These are phyloP conservation scores for Neodontobutis hainanensis DNA, from an alignment of 2,113 vertebrate species.

Conservation along the genomic window DNA sequence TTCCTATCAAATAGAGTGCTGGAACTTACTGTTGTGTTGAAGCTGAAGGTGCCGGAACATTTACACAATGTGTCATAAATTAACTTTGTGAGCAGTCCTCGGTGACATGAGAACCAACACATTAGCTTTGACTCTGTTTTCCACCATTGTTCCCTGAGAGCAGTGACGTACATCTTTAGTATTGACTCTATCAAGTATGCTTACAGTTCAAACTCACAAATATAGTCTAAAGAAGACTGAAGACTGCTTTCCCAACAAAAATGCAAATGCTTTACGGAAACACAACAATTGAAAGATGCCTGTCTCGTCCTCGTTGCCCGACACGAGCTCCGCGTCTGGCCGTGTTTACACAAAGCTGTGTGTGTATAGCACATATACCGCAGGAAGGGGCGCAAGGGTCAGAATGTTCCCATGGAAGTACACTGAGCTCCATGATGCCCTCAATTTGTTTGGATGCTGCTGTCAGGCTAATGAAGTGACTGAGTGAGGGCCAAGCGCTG, in stretches of 20 bases:
- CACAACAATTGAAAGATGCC: no score
- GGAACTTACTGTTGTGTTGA: no score
- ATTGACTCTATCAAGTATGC: background rate
- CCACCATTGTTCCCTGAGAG: conserved; percentile 10
- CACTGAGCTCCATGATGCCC: conserved; percentile 60
- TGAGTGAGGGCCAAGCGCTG: conserved; percentile 67
- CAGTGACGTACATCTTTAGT: conserved; percentile 2
- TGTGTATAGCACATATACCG: conserved; percentile 42
- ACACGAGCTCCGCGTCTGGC: background rate
- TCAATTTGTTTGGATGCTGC: conserved; percentile 68
- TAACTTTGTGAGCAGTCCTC: conserved; percentile 34
- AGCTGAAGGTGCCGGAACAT: no score
- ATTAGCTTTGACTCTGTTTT: conserved; percentile 10
- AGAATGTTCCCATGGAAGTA: conserved; percentile 60
- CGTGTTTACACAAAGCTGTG: conserved; percentile 57
- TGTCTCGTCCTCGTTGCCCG: no score
- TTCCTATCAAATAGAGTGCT: no score
- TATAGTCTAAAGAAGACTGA: no score
- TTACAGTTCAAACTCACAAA: no score
- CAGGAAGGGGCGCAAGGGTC: background rate
- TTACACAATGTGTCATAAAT: conserved; percentile 29
- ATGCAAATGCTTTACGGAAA: no score
- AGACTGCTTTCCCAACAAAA: no score
- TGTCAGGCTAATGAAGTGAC: conserved; percentile 78
- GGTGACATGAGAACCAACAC: conserved; percentile 27